Base-by-base conservation (phyloP, 2,888 invertebrate species). In the Caenorhabditis imperialis region DNA sequence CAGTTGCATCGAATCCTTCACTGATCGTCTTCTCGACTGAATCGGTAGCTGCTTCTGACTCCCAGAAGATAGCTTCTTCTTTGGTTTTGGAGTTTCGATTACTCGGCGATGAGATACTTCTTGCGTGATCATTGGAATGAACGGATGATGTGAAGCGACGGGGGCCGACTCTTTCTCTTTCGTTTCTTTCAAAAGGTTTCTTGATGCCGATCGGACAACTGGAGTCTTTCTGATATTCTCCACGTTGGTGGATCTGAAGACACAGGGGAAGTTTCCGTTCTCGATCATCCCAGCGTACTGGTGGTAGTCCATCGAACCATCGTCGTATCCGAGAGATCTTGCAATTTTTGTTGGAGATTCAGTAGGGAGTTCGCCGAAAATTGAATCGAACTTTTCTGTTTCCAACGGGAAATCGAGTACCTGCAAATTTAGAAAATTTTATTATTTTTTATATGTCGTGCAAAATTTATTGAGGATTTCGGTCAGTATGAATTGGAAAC, bases 281-380 rank as follows among this genome's bases (percentile, higher is more conserved):
- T 67, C 67, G 20, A 67, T 57, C 51, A 67, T 50, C n/a, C 67
- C 67, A 27, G 57, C 51, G 35, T 67, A 67, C n/a, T 67, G 42
- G 25, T 57, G 51, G 45, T 67, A 67, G 45, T 58, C 57, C 67
- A 67, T 67, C 8, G 67, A 33, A 44, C 38, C 65, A 14, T 60
- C 35, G 8, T 27, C 18, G 6, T 14, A 4, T 42, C 60, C 65
- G 7, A 73, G 27, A 1, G 47, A 16, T n/a, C 33, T 35, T 30
- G 60, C 60, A 7, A 48, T 54, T 27, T 73, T 65, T 0, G 35
- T n/a, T 6, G 73, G 65, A 7, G 73, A 60, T 16, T 37, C 42
- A 1, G 18, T 8, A 42, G 53, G 47, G 25, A 73, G 30, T 10
- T 42, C 27, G 37, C 37, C 54, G 12, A 73, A 54, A 0, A 35